phyloP scores from a whole-genome alignment of 1,140 invertebrate genomes.

The Pseudomyrmex sp. region DNA sequence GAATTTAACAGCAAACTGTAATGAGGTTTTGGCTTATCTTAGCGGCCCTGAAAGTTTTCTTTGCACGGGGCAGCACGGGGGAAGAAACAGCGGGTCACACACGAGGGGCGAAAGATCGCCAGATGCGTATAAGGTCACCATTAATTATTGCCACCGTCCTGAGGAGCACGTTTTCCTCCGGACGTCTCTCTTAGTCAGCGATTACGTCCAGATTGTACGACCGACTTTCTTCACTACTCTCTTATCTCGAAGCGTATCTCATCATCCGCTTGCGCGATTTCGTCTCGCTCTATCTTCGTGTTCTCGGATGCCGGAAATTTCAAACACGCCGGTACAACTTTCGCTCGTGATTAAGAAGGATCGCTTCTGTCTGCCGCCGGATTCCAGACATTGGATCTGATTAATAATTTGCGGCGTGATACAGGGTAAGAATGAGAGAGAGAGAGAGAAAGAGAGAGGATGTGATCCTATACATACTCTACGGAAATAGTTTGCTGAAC shows the following conservation, averaged over 20 bases:
- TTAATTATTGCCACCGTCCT: constrained; percentile 66
- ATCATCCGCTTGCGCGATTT: neutral
- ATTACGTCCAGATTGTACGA: constrained; percentile 48
- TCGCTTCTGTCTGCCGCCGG: constrained; percentile 44
- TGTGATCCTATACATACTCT: constrained; percentile 5
- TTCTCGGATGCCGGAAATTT: constrained; percentile 51
- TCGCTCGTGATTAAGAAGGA: constrained; percentile 57
- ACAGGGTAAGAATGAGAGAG: neutral
- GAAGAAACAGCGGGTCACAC: constrained; percentile 11
- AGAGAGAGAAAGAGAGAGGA: neutral
- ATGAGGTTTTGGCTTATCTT: constrained; percentile 77
- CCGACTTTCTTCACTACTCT: constrained; percentile 19
- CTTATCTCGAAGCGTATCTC: constrained; percentile 3
- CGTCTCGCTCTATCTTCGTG: constrained; percentile 10
- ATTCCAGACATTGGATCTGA: constrained; percentile 47
- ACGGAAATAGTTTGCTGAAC: constrained; percentile 39
- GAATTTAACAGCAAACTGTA: constrained; percentile 74
- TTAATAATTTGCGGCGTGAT: constrained; percentile 58
- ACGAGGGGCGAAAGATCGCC: constrained; percentile 29
- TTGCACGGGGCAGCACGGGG: constrained; percentile 10
- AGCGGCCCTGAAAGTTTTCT: constrained; percentile 50
- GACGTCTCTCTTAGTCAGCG: constrained; percentile 22
- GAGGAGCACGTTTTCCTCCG: constrained; percentile 20
- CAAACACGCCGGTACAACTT: constrained; percentile 57
- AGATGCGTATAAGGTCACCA: constrained; percentile 68